Conservation (phyloP, 2,113 vertebrate genomes). For the Anarhynchus alexandrinus region DNA sequence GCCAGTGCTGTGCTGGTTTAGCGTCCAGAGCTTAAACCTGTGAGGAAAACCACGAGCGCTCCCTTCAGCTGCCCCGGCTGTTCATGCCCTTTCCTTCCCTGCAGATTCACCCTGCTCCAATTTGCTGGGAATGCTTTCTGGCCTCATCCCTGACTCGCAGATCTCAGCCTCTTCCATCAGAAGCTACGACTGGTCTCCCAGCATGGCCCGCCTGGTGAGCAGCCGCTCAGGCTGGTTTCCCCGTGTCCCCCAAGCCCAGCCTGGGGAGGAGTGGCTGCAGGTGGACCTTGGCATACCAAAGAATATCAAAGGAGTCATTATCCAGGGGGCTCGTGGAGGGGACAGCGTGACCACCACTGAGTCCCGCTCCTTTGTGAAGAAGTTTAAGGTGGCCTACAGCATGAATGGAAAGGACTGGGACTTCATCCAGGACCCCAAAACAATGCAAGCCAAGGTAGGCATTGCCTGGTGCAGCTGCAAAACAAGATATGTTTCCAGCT, state of each 20-base stretch:
- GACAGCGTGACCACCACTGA: conserved; percentile 87
- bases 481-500: neutral
- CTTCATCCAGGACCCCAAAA: conserved; percentile 87
- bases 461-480: neutral
- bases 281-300: conserved; percentile 88
- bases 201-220: conserved; percentile 90
- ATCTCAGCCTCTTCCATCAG: conserved; percentile 92
- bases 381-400: conserved; percentile 94
- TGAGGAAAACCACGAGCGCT: accelerated
- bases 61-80: neutral
- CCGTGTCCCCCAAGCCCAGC: conserved; percentile 83
- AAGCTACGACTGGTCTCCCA: conserved; percentile 91
- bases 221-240: conserved; percentile 96
- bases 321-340: conserved; percentile 92
- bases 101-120: conserved; percentile 92
- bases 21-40: neutral
- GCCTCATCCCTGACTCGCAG: conserved; percentile 90
- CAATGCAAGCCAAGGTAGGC: conserved; percentile 88
- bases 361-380: conserved; percentile 92
- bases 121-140: conserved; percentile 95
- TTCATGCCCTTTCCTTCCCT: neutral
- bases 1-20: neutral
- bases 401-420: conserved; percentile 92
- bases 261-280: conserved; percentile 95
- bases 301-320: conserved; percentile 89